Conservation (phyloP, 2,113 vertebrate genomes). For the Aegotheles bennettii region DNA sequence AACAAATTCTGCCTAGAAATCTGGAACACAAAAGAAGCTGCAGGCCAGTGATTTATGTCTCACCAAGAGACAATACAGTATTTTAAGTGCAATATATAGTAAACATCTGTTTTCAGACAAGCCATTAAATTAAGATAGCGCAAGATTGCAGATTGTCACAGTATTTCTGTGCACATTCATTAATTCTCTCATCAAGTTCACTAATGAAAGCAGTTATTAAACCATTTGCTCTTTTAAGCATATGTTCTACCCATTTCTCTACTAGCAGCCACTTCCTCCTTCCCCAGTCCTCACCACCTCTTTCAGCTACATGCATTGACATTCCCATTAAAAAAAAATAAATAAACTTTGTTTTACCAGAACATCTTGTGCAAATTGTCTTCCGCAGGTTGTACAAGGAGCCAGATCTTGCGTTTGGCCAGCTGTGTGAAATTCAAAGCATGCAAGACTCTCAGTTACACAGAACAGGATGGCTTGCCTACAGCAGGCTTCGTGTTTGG, state of each 20-base stretch:
- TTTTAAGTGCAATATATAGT: background rate
- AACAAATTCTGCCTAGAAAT: constrained; percentile 58
- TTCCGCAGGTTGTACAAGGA: constrained; percentile 64
- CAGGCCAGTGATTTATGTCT: background rate
- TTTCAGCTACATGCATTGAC: constrained; percentile 40
- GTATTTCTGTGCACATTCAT: background rate
- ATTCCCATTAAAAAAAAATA: background rate
- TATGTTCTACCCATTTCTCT: constrained; percentile 1
- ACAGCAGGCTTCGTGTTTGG: background rate
- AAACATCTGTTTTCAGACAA: background rate
- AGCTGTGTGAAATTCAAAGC: constrained; percentile 61
- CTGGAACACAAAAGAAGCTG: constrained; percentile 17
- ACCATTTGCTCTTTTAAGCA: background rate
- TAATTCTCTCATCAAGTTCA: background rate
- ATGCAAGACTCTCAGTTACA: background rate
- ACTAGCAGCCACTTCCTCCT: background rate
- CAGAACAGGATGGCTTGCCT: background rate
- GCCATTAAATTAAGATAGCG: background rate
- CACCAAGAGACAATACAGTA: background rate
- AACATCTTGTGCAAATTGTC: constrained; percentile 59
- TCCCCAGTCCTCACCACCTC: background rate
- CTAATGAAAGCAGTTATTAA: background rate
- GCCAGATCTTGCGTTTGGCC: constrained; percentile 27
- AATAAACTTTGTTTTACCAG: constrained; percentile 52
- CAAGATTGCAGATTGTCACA: background rate